phyloP scores from a whole-genome alignment of 1,140 invertebrate genomes.

The Dreissena rostriformis region DNA sequence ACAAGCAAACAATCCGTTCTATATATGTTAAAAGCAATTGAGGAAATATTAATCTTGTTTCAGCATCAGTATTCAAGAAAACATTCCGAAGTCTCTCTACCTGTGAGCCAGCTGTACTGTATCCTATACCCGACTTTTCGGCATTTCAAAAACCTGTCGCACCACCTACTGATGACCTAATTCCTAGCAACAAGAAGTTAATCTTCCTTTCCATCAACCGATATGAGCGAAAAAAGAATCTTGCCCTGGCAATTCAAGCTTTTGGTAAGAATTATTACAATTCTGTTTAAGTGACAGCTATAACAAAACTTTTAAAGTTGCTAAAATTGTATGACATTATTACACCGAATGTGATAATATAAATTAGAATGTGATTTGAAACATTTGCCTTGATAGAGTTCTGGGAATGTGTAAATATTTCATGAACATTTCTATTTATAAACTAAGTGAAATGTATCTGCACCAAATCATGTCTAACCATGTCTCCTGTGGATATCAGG shows the following conservation, averaged over 20 bases:
- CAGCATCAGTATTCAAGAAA: constrained; percentile 89
- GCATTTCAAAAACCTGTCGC: constrained; percentile 86
- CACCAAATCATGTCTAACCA: too few relatives aligned
- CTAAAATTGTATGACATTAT: too few relatives aligned
- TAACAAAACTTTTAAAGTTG: too few relatives aligned
- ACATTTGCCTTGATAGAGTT: not conserved
- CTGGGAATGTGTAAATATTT: constrained; percentile 1
- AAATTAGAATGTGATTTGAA: not conserved
- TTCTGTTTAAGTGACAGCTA: not conserved
- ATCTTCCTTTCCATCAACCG: constrained; percentile 96
- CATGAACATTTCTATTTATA: not conserved
- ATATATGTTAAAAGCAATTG: not conserved
- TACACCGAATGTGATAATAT: too few relatives aligned
- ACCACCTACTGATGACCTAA: constrained; percentile 82
- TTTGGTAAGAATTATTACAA: constrained; percentile 84
- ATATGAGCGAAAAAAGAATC: constrained; percentile 98
- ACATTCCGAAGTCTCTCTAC: constrained; percentile 89
- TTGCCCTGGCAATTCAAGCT: constrained; percentile 91
- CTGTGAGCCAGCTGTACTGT: constrained; percentile 89
- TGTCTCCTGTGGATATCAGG: too few relatives aligned
- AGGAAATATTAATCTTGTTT: constrained; percentile 58
- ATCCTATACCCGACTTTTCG: constrained; percentile 95
- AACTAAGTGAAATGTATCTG: too few relatives aligned
- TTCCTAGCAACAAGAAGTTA: constrained; percentile 70
- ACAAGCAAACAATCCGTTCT: too few relatives aligned